A percentile compares a stretch with the other conserved stretches of the same genome.
phyloP scores from a whole-genome alignment of 2,888 invertebrate species.

The Pterostichus niger region DNA sequence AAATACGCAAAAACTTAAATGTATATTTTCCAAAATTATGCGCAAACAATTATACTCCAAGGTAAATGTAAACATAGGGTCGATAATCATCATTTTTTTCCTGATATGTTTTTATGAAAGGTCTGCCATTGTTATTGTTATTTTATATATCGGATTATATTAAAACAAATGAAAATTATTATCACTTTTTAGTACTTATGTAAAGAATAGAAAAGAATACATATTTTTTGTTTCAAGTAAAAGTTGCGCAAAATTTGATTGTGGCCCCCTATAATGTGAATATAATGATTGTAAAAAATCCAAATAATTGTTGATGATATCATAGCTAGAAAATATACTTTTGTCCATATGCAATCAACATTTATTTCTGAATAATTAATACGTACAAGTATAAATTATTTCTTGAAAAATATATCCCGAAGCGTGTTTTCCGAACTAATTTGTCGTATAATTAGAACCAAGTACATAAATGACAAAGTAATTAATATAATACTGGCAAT shows the following conservation, averaged over 20 bases:
- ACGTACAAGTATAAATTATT: background rate
- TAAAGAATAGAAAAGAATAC: background rate
- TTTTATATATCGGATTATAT: background rate
- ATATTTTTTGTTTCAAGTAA: background rate
- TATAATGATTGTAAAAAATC: slow-evolving; percentile 35
- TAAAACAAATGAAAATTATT: background rate
- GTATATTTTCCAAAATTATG: slow-evolving; percentile 2
- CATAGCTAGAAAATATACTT: background rate
- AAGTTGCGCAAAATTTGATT: slow-evolving; percentile 7
- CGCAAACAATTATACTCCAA: slow-evolving; percentile 1
- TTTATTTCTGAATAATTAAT: slow-evolving; percentile 4
- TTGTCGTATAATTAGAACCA: slow-evolving; percentile 28
- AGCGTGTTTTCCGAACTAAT: slow-evolving; percentile 36
- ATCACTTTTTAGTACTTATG: slow-evolving; percentile 6
- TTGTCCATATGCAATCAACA: slow-evolving; percentile 34
- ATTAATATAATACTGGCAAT: slow-evolving; percentile 27
- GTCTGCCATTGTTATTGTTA: background rate
- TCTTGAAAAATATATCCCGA: slow-evolving; percentile 22
- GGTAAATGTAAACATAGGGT: background rate
- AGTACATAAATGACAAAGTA: background rate
- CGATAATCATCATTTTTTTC: slow-evolving; percentile 1
- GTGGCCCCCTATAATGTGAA: background rate
- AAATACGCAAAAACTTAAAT: slow-evolving; percentile 5
- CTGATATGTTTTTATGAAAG: background rate
- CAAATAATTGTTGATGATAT: background rate